Evolutionary conservation across 2,113 vertebrate species (phyloP).

Genomic region (Myrmecobius fasciatus): DNA sequence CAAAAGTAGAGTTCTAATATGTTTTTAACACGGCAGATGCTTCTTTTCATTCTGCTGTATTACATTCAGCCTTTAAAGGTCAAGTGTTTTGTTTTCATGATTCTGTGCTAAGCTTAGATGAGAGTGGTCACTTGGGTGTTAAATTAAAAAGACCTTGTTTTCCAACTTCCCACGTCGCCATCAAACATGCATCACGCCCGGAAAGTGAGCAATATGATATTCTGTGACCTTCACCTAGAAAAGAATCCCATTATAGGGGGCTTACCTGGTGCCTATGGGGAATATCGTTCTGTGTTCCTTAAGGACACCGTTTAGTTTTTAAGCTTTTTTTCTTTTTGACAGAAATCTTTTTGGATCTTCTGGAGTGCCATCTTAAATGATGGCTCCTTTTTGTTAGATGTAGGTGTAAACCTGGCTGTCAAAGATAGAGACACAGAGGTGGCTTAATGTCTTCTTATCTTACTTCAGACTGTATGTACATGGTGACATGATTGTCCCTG

Average conservation of each 20-base stretch:
- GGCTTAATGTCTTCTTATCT: slow-evolving; percentile 19
- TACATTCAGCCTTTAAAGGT: not conserved
- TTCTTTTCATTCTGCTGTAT: not conserved
- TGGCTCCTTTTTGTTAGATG: not conserved
- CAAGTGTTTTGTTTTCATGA: not conserved
- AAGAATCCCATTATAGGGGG: slow-evolving; percentile 4
- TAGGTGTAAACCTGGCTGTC: not conserved
- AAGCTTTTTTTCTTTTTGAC: not conserved
- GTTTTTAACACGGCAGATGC: not conserved
- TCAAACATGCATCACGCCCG: slow-evolving; percentile 43
- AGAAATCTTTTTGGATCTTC: not conserved
- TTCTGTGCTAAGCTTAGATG: not conserved
- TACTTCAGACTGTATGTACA: slow-evolving; percentile 10
- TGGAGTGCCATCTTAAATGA: slow-evolving; percentile 43
- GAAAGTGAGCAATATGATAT: slow-evolving; percentile 36
- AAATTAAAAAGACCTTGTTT: not conserved
- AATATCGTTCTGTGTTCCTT: slow-evolving; percentile 47
- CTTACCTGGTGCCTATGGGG: slow-evolving; percentile 7
- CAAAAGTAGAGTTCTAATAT: not conserved
- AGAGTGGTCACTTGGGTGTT: not conserved
- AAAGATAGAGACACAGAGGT: slow-evolving; percentile 5
- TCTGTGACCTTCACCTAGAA: slow-evolving; percentile 18
- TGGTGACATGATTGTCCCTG: not conserved
- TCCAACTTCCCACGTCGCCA: not conserved
- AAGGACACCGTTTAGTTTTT: slow-evolving; percentile 45